These are phyloP conservation scores for Diachrysia chrysitis DNA, from an alignment of 2,888 invertebrate species.

Conservation along the genomic window DNA sequence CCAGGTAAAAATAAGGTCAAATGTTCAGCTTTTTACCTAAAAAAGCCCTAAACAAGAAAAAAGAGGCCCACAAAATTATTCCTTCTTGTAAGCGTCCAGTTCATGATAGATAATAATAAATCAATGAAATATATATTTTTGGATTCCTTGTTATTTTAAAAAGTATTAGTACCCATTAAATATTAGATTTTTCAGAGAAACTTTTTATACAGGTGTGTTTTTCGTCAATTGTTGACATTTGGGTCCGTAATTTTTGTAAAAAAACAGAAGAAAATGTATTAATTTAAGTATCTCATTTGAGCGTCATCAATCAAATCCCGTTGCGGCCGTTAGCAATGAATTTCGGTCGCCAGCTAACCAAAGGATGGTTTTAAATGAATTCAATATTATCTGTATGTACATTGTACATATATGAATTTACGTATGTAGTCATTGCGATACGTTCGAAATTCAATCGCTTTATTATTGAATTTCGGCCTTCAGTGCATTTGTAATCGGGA, in stretches of 20 bases:
- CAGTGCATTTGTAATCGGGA: background rate
- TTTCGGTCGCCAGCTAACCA: constrained; percentile 2
- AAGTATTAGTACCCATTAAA: too few relatives aligned
- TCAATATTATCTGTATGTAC: background rate
- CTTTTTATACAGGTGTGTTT: too few relatives aligned
- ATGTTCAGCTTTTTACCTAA: too few relatives aligned
- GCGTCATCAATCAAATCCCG: constrained; percentile 4
- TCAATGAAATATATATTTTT: too few relatives aligned
- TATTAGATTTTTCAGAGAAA: background rate
- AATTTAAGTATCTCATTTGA: constrained; percentile 2
- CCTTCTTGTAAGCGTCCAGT: too few relatives aligned
- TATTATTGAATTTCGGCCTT: constrained; percentile 4
- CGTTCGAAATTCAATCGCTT: background rate
- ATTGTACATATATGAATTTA: background rate
- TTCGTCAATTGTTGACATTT: too few relatives aligned
- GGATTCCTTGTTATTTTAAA: too few relatives aligned
- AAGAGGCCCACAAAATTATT: too few relatives aligned
- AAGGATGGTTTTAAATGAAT: constrained; percentile 5
- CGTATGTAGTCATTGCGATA: background rate
- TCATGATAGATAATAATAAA: too few relatives aligned
- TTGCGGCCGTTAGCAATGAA: constrained; percentile 2
- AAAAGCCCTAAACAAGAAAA: too few relatives aligned
- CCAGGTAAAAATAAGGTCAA: too few relatives aligned
- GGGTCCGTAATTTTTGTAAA: too few relatives aligned
- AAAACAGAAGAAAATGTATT: background rate